Evolutionary conservation across 2,113 vertebrate species (phyloP).

Genomic region (Cryptotis parvus): DNA sequence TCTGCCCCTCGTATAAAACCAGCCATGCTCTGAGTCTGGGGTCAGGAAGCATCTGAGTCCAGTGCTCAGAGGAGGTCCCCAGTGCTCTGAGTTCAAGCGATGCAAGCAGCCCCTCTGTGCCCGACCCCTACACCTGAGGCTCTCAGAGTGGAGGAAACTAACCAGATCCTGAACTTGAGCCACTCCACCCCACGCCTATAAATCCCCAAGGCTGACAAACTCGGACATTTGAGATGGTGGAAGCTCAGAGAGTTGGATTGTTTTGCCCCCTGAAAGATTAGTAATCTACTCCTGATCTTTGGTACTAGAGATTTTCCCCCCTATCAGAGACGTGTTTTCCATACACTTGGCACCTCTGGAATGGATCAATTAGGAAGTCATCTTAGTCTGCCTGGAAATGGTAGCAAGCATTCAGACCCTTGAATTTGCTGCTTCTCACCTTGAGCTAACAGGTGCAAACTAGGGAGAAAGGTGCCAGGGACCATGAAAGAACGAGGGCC

Average conservation of each 20-base stretch:
- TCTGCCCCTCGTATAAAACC: constrained; percentile 33
- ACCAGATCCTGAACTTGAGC: constrained; percentile 15
- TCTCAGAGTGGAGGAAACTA: constrained; percentile 10
- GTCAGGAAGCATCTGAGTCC: constrained; percentile 10
- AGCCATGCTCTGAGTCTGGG: background rate
- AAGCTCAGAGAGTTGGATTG: background rate
- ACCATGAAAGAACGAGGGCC: background rate
- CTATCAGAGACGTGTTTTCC: background rate
- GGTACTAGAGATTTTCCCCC: background rate
- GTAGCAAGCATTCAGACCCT: background rate
- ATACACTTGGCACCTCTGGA: background rate
- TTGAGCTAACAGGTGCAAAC: constrained; percentile 47
- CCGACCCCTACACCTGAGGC: background rate
- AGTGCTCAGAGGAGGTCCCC: too few relatives aligned
- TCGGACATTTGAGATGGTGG: background rate
- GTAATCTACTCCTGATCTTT: constrained; percentile 9
- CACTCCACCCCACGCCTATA: background rate
- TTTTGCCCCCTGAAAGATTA: constrained; percentile 28
- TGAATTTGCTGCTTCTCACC: constrained; percentile 53
- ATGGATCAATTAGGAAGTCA: background rate
- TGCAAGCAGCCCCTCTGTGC: background rate
- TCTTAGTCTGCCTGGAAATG: constrained; percentile 34
- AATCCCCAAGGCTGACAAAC: background rate
- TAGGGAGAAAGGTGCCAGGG: background rate
- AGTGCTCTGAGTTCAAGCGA: background rate